phyloP scores from a whole-genome alignment of 2,888 invertebrate species.

The Sphaerophoria taeniata region DNA sequence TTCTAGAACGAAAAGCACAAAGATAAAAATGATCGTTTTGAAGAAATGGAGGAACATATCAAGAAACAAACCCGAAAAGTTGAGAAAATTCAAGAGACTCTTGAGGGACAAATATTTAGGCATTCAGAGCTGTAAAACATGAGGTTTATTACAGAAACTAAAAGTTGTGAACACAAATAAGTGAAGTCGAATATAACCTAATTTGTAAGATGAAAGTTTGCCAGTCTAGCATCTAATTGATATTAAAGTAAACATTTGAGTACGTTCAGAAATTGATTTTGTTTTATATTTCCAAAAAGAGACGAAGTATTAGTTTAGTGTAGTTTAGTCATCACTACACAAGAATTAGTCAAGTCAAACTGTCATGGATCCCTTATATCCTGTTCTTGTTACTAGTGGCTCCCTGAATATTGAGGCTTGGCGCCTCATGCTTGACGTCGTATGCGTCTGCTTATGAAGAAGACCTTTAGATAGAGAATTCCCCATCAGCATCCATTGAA shows the following conservation, averaged over 20 bases:
- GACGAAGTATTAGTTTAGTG: too few relatives aligned
- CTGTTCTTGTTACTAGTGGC: too few relatives aligned
- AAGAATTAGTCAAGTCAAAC: too few relatives aligned
- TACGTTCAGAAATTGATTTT: background rate
- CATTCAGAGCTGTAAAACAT: conserved; percentile 89
- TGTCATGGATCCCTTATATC: too few relatives aligned
- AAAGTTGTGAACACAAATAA: conserved; percentile 4
- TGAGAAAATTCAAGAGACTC: conserved; percentile 91
- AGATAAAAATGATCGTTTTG: conserved; percentile 86
- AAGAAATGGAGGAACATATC: conserved; percentile 89
- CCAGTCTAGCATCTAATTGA: background rate
- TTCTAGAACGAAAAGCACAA: conserved; percentile 84
- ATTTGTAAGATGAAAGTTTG: background rate
- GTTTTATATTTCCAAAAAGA: too few relatives aligned
- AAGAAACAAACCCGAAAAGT: conserved; percentile 93
- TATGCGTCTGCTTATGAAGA: too few relatives aligned
- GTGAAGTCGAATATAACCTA: conserved; percentile 15
- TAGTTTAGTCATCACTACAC: too few relatives aligned
- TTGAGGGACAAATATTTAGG: conserved; percentile 90
- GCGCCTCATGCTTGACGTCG: too few relatives aligned
- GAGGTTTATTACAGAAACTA: background rate
- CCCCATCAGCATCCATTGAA: too few relatives aligned
- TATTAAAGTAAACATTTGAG: background rate
- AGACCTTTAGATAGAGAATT: too few relatives aligned
- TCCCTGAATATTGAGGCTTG: too few relatives aligned